phyloP scores from a whole-genome alignment of 2,888 invertebrate species.

The Cosmia pyralina region DNA sequence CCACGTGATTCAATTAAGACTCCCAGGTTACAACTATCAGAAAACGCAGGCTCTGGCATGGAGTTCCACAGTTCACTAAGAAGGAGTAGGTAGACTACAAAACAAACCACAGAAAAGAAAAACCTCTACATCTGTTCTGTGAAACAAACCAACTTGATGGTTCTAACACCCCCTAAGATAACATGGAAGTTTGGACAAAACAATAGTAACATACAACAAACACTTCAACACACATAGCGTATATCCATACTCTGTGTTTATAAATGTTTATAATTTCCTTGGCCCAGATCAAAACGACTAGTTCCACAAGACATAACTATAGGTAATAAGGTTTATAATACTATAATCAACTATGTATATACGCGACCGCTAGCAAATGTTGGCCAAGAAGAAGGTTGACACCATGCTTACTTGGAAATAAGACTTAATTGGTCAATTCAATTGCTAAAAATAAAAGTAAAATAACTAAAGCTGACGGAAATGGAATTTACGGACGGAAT shows the following conservation, averaged over 20 bases:
- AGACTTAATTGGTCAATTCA: background rate
- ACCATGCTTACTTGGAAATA: constrained; percentile 37
- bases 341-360: constrained; percentile 34
- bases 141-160: background rate
- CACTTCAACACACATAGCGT: constrained; percentile 18
- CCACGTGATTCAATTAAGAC: background rate
- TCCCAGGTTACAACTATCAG: background rate
- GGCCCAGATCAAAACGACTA: constrained; percentile 45
- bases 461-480: background rate
- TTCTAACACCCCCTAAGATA: background rate
- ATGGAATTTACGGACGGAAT: constrained; percentile 3
- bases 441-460: constrained; percentile 24
- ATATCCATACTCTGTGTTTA: constrained; percentile 25
- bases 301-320: constrained; percentile 25
- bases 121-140: no score
- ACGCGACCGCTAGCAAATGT: constrained; percentile 13
- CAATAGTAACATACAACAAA: constrained; percentile 18
- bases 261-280: constrained; percentile 53
- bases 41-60: background rate
- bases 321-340: constrained; percentile 5
- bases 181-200: constrained; percentile 5
- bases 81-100: background rate
- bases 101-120: no score
- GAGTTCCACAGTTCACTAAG: constrained; percentile 1
- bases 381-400: constrained; percentile 43